Base-by-base conservation (phyloP, 1,140 invertebrate species). In the Yoshiicerus persimilis region DNA sequence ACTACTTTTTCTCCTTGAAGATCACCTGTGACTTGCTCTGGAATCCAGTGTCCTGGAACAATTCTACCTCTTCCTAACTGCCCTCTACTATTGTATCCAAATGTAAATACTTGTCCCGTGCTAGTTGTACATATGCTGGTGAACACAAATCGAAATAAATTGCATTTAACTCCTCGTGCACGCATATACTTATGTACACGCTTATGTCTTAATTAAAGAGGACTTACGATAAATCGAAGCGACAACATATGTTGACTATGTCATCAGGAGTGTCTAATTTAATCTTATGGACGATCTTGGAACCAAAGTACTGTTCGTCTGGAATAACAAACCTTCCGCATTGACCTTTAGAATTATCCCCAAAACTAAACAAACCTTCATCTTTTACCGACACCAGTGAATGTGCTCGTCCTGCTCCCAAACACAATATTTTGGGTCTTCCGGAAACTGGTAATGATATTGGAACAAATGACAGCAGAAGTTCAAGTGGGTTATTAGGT, bases 261-360 rank as follows among this genome's bases (percentile, higher is more conserved):
- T 89, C 84, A 10, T 89, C 64, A 3, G 88, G 77, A 4, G 27
- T 38, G 38, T 38, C 34, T 30, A 39, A 16, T 41, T 92, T 90
- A 86, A 97, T 95, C 88, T 95, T 93, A 93, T 97, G 93, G 34
- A 96, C 93, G 4, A 94, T 92, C 91, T 93, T 93, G 89, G 94
- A 96, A 3, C 93, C 93, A 62, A 92, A 92, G 91, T 97, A 98
- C 84, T 96, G 93, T 93, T 99, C 97, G 91, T 96, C 93, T 27
- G 94, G 92, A 90, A 98, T 95, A 90, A 98, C 95, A 86, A 93
- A 93, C 77, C 98, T 93, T 0, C 97, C 98, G 93, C 98, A 99
- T 92, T 99, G 98, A 13, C 98, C 98, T 93, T 97, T 98, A 0
- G 95, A 94, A 94, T 99, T 99, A 92, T 98, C 98, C 23, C 98